Conservation (phyloP, 2,797 vertebrate genomes). For the Aphelocoma californica region DNA sequence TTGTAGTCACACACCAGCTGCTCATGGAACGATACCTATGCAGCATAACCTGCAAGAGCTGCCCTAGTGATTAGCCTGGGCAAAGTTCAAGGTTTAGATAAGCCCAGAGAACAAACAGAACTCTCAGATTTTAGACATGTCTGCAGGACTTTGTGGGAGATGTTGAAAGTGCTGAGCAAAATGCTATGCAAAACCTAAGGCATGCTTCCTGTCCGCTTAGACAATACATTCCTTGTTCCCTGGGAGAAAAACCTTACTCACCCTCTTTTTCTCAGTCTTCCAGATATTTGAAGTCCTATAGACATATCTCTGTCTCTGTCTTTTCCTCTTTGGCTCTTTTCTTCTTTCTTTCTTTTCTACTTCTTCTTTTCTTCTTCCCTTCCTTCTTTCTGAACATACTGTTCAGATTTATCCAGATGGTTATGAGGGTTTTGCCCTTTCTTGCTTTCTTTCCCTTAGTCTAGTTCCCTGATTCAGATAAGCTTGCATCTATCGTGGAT, state of each 20-base stretch:
- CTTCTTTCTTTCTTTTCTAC: not conserved
- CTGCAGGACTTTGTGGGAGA: not conserved
- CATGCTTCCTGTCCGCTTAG: not conserved
- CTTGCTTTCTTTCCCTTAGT: not conserved
- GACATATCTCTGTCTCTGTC: not conserved
- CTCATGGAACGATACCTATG: not conserved
- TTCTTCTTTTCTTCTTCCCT: no score
- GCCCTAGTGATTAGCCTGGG: not conserved
- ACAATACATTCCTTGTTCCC: not conserved
- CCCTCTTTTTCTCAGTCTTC: not conserved
- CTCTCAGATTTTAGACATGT: not conserved
- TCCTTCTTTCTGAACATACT: not conserved
- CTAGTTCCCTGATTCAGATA: not conserved
- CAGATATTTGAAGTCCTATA: not conserved
- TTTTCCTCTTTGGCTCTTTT: not conserved
- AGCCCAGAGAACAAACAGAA: not conserved
- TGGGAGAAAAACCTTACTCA: not conserved
- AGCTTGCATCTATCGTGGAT: not conserved
- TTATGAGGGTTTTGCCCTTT: not conserved
- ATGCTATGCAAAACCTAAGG: not conserved
- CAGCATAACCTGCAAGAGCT: not conserved
- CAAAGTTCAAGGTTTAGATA: not conserved
- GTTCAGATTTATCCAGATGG: not conserved
- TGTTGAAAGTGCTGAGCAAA: not conserved
- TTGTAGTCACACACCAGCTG: accelerated